A percentile compares a stretch with the other conserved stretches of the same genome.
These are phyloP conservation scores for Ganaspis brasiliensis DNA, from an alignment of 2,888 invertebrate species.

Conservation along the genomic window DNA sequence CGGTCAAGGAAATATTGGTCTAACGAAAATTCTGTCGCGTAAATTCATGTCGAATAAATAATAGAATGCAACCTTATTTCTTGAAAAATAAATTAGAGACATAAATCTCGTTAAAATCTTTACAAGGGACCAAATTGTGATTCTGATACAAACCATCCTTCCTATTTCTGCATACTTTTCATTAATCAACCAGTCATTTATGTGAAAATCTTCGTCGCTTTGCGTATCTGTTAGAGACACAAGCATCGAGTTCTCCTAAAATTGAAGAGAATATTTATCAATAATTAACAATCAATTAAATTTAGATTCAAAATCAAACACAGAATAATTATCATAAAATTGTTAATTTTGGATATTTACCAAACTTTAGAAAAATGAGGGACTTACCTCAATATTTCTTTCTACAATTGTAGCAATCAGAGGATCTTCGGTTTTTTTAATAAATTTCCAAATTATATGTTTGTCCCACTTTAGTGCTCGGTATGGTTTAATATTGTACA, in stretches of 20 bases:
- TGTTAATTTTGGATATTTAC: too few relatives aligned
- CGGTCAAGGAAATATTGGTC: too few relatives aligned
- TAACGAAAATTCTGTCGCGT: too few relatives aligned
- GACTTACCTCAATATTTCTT: constrained; percentile 67
- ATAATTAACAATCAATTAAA: constrained; percentile 36
- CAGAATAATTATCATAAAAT: too few relatives aligned
- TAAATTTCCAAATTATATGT: constrained; percentile 61
- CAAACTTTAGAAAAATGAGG: too few relatives aligned
- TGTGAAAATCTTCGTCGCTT: constrained; percentile 69
- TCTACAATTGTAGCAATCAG: constrained; percentile 65
- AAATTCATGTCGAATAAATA: too few relatives aligned
- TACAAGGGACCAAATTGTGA: constrained; percentile 26
- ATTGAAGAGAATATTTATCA: constrained; percentile 39
- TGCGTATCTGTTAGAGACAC: constrained; percentile 70
- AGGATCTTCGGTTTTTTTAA: constrained; percentile 58
- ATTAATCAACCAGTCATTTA: constrained; percentile 73
- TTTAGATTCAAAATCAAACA: not conserved
- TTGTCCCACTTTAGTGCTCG: constrained; percentile 64
- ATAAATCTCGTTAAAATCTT: too few relatives aligned
- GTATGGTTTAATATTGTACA: constrained; percentile 70
- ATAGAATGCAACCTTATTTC: too few relatives aligned
- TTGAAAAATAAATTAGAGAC: too few relatives aligned
- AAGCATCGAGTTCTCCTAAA: constrained; percentile 74
- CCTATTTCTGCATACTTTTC: constrained; percentile 68
- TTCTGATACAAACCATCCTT: constrained; percentile 73